Conservation (phyloP, 1,140 invertebrate species). For the Amphibalanus amphitrite region DNA sequence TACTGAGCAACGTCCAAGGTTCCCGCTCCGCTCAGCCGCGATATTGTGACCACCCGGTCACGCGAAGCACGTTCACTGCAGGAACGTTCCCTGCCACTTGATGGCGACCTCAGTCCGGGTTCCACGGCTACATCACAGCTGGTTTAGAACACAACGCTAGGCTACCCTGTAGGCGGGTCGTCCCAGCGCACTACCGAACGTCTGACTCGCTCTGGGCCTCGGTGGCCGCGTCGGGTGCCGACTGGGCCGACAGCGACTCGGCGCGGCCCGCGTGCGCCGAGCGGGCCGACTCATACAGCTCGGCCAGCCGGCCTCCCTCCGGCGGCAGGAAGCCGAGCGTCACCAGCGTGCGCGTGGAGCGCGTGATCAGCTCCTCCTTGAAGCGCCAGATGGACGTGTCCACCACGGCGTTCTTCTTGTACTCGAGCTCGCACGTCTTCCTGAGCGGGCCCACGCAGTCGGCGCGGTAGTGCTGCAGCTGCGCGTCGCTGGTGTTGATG, state of each 20-base stretch:
- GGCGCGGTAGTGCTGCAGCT: constrained; percentile 77
- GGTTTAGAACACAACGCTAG: not conserved
- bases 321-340: constrained; percentile 14
- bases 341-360: constrained; percentile 7
- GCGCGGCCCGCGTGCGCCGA: not conserved
- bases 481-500: constrained; percentile 61
- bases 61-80: too few relatives aligned
- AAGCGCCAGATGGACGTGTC: constrained; percentile 5
- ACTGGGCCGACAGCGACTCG: not conserved
- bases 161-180: too few relatives aligned
- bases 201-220: not conserved
- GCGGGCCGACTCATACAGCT: not conserved
- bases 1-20: too few relatives aligned
- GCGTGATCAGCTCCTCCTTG: constrained; percentile 7
- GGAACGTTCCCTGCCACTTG: too few relatives aligned
- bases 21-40: too few relatives aligned
- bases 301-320: not conserved
- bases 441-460: constrained; percentile 78
- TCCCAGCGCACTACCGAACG: not conserved
- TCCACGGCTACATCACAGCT: not conserved
- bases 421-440: constrained; percentile 55
- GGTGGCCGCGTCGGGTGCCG: too few relatives aligned
- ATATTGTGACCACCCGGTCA: too few relatives aligned
- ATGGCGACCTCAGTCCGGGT: too few relatives aligned
- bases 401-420: constrained; percentile 3